Base-by-base conservation (phyloP, 2,797 vertebrate species). In the Diceros bicornis region DNA sequence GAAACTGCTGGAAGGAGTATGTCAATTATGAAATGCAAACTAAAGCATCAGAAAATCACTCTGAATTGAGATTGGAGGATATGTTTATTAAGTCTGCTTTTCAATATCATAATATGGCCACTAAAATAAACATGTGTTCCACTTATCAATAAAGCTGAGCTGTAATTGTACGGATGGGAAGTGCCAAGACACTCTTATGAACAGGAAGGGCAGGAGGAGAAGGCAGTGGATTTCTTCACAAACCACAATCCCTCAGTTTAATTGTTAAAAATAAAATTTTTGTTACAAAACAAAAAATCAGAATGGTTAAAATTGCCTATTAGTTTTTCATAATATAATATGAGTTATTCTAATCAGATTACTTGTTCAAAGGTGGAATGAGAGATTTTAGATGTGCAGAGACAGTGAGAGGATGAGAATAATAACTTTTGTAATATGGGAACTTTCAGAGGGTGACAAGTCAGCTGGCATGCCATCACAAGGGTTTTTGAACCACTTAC, bases 281-380 rank as follows among this genome's bases (percentile, higher is more conserved):
- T 17, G 8, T 78, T 69, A 81, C 16, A 69, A 92, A 84, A 57
- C 50, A 57, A 81, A 89, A 89, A 72, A 41, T 12, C 20, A 61
- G 7, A 59, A 82, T 25, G 6, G 23, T 93, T 89, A 57, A 87
- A 79, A 78, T 13, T 68, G 23, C 64, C 62, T 72, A 5, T 59
- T 32, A 2, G 11, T 79, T 57, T 77, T 92, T 91, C 29, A 66
- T 44, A 68, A 68, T 10, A 44, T 29, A 62, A 81, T 62, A 20
- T 2, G 47, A 77, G 72, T 88, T 89, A 81, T 41, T 86, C 59
- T 95, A 72, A 87, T 59, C 75, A 41, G 37, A 83, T 79, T 78
- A 68, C 7, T 55, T 27, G n/a, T 41, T 79, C 41, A 55, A 86
- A 71, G 79, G 34, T 71, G 52, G 20, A 61, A 94, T 34, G 20